A percentile compares a stretch with the other conserved stretches of the same genome.
These are phyloP conservation scores for Trissolcus japonicus DNA, from an alignment of 2,888 invertebrate species.

Conservation along the genomic window DNA sequence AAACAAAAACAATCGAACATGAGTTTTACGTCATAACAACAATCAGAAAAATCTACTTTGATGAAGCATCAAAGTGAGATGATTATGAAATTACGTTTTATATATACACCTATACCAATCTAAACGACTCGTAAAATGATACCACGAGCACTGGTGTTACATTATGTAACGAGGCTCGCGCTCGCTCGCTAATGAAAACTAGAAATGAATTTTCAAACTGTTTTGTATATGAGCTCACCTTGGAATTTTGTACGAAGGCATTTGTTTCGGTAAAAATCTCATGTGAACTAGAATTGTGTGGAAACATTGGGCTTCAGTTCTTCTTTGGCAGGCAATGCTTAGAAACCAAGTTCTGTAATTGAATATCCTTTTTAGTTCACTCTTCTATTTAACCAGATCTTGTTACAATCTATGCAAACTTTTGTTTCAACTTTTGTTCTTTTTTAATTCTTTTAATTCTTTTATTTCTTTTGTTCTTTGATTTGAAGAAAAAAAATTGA, in stretches of 20 bases:
- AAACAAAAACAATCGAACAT: background rate
- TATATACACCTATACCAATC: background rate
- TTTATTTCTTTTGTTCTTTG: background rate
- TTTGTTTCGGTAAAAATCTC: slow-evolving; percentile 78
- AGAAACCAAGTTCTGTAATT: slow-evolving; percentile 76
- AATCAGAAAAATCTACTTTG: background rate
- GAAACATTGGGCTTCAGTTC: slow-evolving; percentile 78
- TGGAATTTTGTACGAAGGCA: slow-evolving; percentile 78
- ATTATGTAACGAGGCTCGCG: background rate
- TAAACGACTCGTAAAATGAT: no score
- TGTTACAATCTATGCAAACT: background rate
- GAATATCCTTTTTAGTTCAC: no score
- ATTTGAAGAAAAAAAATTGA: background rate
- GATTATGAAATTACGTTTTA: no score
- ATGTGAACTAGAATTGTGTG: slow-evolving; percentile 79
- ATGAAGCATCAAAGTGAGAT: background rate
- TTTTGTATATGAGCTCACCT: slow-evolving; percentile 66
- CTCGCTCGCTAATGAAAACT: background rate
- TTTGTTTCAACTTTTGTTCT: background rate
- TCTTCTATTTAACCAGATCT: background rate
- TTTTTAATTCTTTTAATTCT: background rate
- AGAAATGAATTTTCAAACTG: no score
- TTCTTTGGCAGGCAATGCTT: slow-evolving; percentile 79
- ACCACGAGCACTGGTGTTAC: background rate
- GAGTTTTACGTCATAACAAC: no score